These are phyloP conservation scores for Saxidomus purpurata DNA, from an alignment of 1,140 invertebrate species.

Conservation along the genomic window DNA sequence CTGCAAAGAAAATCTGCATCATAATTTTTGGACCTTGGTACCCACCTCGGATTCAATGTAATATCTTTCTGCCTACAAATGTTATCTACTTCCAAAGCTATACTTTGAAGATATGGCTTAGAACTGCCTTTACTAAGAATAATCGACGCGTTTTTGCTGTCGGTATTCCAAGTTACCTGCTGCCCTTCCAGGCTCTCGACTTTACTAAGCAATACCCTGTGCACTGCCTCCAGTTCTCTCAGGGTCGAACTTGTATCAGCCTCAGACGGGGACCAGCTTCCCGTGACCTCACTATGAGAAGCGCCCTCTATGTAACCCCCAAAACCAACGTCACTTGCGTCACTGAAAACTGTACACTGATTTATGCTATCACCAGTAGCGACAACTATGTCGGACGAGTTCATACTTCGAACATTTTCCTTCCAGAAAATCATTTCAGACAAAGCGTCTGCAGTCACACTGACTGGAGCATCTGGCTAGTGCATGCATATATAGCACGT, in stretches of 20 bases:
- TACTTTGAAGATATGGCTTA: slow-evolving; percentile 8
- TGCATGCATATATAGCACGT: slow-evolving; percentile 10
- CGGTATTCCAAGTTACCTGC: no score
- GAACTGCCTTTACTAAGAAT: background rate
- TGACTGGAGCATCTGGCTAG: background rate
- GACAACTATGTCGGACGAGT: background rate
- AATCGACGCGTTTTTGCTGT: no score
- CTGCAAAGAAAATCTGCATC: background rate
- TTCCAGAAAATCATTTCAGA: slow-evolving; percentile 23
- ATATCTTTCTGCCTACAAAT: no score
- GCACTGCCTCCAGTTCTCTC: slow-evolving; percentile 24
- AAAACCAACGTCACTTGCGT: background rate
- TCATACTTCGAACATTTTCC: background rate
- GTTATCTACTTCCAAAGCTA: background rate
- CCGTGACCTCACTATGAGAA: no score
- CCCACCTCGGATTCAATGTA: background rate
- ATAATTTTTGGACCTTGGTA: slow-evolving; percentile 1
- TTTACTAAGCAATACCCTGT: background rate
- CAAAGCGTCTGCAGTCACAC: background rate
- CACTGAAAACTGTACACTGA: background rate
- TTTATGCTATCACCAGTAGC: background rate
- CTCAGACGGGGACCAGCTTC: background rate
- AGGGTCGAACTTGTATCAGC: background rate
- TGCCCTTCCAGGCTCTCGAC: no score
- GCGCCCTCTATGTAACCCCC: no score